phyloP scores from a whole-genome alignment of 2,888 invertebrate genomes.

The Nebria brevicollis region DNA sequence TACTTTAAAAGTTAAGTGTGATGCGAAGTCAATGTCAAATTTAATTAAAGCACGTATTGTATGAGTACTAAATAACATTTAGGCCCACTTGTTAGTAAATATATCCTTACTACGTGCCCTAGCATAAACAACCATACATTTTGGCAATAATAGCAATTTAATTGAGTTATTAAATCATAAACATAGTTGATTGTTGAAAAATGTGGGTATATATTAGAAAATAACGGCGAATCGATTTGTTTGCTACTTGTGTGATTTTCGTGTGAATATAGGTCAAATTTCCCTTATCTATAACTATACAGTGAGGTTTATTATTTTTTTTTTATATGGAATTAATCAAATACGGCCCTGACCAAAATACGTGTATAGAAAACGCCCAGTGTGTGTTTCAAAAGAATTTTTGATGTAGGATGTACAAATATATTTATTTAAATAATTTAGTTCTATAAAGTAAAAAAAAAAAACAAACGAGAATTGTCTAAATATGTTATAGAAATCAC shows the following conservation, averaged over 20 bases:
- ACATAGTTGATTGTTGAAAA: background rate
- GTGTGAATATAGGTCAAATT: background rate
- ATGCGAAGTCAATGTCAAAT: background rate
- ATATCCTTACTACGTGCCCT: background rate
- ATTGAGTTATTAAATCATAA: background rate
- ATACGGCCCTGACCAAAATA: constrained; percentile 1
- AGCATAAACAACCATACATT: background rate
- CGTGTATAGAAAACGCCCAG: background rate
- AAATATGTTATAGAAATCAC: background rate
- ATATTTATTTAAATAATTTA: background rate
- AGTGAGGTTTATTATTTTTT: background rate
- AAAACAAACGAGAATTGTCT: background rate
- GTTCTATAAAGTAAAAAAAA: background rate
- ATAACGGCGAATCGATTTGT: background rate
- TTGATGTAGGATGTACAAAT: background rate
- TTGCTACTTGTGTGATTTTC: background rate
- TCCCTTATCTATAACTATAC: background rate
- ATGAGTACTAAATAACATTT: background rate
- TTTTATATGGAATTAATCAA: background rate
- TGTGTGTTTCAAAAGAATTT: background rate
- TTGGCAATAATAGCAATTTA: background rate
- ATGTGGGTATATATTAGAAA: background rate
- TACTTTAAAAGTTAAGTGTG: background rate
- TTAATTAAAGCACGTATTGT: background rate
- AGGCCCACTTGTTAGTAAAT: background rate